Evolutionary conservation across 2,113 vertebrate species (phyloP), one percentile per base, ranked within the genome.

Genomic region (Archilochus colubris): DNA sequence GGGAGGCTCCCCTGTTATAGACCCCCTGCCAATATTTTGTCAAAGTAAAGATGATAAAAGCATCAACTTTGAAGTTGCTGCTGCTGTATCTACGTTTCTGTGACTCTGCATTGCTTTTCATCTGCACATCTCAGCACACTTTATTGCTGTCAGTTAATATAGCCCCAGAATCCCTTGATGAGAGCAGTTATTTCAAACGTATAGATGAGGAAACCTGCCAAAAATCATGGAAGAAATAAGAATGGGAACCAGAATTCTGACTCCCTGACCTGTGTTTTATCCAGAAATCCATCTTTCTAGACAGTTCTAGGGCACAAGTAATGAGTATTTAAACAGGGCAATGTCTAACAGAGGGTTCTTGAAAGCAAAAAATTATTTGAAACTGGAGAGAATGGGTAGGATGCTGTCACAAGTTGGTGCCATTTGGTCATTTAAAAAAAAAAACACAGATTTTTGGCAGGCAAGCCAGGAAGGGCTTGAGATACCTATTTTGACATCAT

Each of bases 231-330:
- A 90, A 85, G 85, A 97, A 95, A 89, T 89, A 91, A 86, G 91
- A 96, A 97, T 68, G 79, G 88, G 76, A 96, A 94, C 89, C 94
- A 96, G 94, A 96, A 89, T 88, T 89, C 85, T 43, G 68, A 88
- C 72, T 94, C 62, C 58, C 82, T 0, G 0, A 55, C 82, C 74
- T 55, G 31, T 80, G 78, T 57, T 85, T 86, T 67, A 94, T 70
- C 75, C 78, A 93, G 61, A 91, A 83, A 94, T 86, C 89, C 89
- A 89, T 91, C 85, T 88, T 95, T 68, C 85, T 62, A 59, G 89
- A 88, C 87, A 94, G 87, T 67, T 95, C 66, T 36, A 92, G 76
- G 82, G 53, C 88, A 88, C 24, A 82, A 82, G 33, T n/a, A 66
- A 28, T 59, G 31, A 46, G 64, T 77, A 74, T 70, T 90, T 67